Evolutionary conservation across 2,888 invertebrate species (phyloP).

Genomic region (Trachelus tabidus): DNA sequence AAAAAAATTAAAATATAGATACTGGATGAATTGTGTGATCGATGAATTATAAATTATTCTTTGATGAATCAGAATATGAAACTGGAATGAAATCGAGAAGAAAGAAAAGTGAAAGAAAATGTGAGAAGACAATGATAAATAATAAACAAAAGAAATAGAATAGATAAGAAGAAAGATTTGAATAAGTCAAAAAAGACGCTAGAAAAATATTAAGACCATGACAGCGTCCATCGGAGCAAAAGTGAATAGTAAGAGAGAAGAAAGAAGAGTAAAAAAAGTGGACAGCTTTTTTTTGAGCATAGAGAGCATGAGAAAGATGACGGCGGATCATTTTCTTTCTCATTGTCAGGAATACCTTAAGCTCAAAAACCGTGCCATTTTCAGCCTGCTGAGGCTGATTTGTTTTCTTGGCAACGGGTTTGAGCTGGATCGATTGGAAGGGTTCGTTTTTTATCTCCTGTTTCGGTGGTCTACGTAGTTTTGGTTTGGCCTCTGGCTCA

Average conservation of each 20-base stretch:
- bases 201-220: not conserved
- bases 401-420: slow-evolving; percentile 67
- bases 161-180: not conserved
- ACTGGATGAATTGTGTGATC: not conserved
- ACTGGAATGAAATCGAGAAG: not conserved
- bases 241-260: slow-evolving; percentile 6
- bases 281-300: not conserved
- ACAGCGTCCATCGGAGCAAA: not conserved
- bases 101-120: not conserved
- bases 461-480: slow-evolving; percentile 66
- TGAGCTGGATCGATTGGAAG: slow-evolving; percentile 73
- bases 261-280: slow-evolving; percentile 9
- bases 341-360: slow-evolving; percentile 57
- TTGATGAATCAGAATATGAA: not conserved
- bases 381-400: slow-evolving; percentile 53
- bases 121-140: not conserved
- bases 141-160: not conserved
- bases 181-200: not conserved
- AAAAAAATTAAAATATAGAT: not conserved
- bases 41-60: not conserved
- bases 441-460: slow-evolving; percentile 68
- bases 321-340: not conserved
- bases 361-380: slow-evolving; percentile 49
- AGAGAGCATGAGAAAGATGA: not conserved
- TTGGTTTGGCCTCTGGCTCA: slow-evolving; percentile 60